These are phyloP conservation scores for Bovichtus diacanthus DNA, from an alignment of 2,797 vertebrate genomes.

Conservation along the genomic window DNA sequence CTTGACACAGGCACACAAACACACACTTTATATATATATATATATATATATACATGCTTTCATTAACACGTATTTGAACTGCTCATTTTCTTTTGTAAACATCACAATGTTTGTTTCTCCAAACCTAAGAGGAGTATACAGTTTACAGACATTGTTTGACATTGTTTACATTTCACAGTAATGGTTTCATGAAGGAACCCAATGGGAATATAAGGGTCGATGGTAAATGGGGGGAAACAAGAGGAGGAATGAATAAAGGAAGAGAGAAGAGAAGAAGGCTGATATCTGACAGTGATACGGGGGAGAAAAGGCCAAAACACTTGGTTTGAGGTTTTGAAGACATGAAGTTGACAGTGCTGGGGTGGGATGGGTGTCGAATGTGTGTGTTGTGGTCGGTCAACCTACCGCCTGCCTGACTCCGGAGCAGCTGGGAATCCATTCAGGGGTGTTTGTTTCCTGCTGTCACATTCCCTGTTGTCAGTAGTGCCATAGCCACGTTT, in stretches of 20 bases:
- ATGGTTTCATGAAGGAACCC: constrained; percentile 25
- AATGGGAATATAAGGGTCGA: not conserved
- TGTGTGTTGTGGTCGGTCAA: constrained; percentile 49
- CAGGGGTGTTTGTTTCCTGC: constrained; percentile 77
- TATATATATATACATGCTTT: not conserved
- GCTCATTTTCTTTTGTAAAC: constrained; percentile 29
- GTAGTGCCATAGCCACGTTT: constrained; percentile 43
- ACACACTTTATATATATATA: not conserved
- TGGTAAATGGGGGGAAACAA: not conserved
- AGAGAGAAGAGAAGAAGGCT: not conserved
- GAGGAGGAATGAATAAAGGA: not conserved
- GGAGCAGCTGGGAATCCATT: constrained; percentile 83
- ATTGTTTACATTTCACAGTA: constrained; percentile 12
- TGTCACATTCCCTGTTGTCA: constrained; percentile 76
- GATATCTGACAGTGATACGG: constrained; percentile 30
- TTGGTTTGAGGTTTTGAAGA: constrained; percentile 33
- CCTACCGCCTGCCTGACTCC: constrained; percentile 76
- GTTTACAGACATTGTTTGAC: constrained; percentile 29
- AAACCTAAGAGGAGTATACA: not conserved
- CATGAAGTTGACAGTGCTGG: constrained; percentile 1
- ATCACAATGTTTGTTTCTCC: not conserved
- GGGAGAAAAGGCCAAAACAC: not conserved
- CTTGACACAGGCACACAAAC: not conserved
- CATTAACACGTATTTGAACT: not conserved
- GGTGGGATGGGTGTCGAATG: constrained; percentile 26